phyloP scores from a whole-genome alignment of 2,797 vertebrate species.

The Schizothorax lantsangensis region DNA sequence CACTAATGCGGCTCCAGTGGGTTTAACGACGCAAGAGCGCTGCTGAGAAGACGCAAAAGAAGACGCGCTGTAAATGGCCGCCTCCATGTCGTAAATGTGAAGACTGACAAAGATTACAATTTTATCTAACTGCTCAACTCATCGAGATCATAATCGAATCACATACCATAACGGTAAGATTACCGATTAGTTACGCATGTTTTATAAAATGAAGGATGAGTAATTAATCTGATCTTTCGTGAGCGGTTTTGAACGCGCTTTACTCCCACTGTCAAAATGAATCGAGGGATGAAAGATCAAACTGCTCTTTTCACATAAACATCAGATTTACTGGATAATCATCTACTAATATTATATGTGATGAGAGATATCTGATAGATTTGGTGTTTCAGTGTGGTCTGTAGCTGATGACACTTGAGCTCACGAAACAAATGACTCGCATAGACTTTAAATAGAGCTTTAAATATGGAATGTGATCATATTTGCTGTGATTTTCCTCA shows the following conservation, averaged over 20 bases:
- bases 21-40: background rate
- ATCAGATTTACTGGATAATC: background rate
- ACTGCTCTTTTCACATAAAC: background rate
- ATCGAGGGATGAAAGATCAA: background rate
- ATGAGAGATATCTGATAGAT: background rate
- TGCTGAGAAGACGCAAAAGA: background rate
- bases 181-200: background rate
- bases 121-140: background rate
- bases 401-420: background rate
- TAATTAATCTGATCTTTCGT: background rate
- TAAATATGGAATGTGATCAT: background rate
- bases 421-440: background rate
- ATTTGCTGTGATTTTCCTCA: background rate
- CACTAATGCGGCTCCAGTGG: background rate
- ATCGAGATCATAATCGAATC: background rate
- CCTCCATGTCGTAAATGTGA: conserved; percentile 25
- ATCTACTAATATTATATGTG: background rate
- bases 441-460: background rate
- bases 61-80: conserved; percentile 14
- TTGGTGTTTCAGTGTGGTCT: background rate
- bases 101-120: background rate
- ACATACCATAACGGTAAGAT: conserved; percentile 10
- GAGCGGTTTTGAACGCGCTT: background rate
- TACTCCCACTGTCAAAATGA: background rate
- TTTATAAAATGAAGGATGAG: background rate